Conservation (phyloP, 1,140 invertebrate species). For the Leptopilina boulardi region DNA sequence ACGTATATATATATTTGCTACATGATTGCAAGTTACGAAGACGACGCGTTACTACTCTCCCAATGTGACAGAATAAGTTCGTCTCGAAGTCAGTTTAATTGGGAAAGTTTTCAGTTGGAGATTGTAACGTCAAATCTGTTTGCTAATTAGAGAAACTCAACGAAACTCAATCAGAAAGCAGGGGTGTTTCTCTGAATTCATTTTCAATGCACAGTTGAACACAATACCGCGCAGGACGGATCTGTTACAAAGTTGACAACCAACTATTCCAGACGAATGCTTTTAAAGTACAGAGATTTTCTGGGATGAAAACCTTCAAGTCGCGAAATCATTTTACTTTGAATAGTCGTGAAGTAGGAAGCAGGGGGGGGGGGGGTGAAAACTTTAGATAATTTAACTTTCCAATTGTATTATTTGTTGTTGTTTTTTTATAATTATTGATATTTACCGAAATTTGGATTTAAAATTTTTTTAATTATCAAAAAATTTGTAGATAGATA, state of each 20-base stretch:
- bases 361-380: not conserved
- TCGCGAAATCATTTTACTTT: not conserved
- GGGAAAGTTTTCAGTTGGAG: constrained; percentile 18
- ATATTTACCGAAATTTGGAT: no score
- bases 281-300: constrained; percentile 7
- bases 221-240: constrained; percentile 15
- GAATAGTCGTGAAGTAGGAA: not conserved
- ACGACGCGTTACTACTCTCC: constrained; percentile 8
- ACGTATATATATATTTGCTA: no score
- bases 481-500: no score
- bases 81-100: constrained; percentile 28
- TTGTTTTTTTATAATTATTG: no score
- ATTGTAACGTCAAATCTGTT: constrained; percentile 33
- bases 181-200: constrained; percentile 26
- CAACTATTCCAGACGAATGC: constrained; percentile 33
- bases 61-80: constrained; percentile 17
- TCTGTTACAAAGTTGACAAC: constrained; percentile 24
- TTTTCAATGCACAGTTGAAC: constrained; percentile 17
- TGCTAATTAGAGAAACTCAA: constrained; percentile 33
- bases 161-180: constrained; percentile 22
- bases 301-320: not conserved
- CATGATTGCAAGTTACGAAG: constrained; percentile 25
- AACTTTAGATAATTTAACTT: not conserved
- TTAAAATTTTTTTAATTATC: no score
- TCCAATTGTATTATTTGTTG: not conserved